phyloP scores from a whole-genome alignment of 2,888 invertebrate species.

The Zootermopsis nevadensis region DNA sequence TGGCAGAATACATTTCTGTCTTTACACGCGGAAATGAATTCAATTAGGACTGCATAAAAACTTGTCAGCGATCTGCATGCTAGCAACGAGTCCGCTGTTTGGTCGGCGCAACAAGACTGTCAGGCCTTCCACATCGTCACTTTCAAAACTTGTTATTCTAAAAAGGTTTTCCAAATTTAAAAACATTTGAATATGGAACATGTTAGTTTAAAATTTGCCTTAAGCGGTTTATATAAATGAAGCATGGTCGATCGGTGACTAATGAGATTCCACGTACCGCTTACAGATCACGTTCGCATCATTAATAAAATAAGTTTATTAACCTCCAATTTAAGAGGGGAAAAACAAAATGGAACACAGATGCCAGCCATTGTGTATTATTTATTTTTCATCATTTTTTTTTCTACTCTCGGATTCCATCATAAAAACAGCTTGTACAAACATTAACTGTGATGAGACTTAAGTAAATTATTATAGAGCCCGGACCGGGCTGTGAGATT shows the following conservation, averaged over 20 bases:
- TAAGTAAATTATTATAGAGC: not conserved
- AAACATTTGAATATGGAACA: constrained; percentile 16
- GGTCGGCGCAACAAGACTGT: not conserved
- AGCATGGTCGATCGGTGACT: not conserved
- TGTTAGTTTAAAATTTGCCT: constrained; percentile 7
- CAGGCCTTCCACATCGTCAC: not conserved
- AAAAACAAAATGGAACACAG: constrained; percentile 1
- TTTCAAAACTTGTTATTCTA: constrained; percentile 7
- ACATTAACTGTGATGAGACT: not conserved
- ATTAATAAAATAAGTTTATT: constrained; percentile 16
- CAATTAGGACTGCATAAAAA: no score
- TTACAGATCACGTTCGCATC: not conserved
- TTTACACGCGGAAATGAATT: no score
- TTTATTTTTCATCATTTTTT: constrained; percentile 9
- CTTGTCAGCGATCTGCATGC: no score
- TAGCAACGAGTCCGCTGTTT: no score
- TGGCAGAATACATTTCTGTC: no score
- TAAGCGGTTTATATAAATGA: not conserved
- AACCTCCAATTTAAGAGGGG: not conserved
- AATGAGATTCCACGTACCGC: not conserved
- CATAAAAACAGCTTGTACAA: constrained; percentile 8
- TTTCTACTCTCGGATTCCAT: not conserved
- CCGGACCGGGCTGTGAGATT: not conserved
- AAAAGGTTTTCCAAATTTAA: constrained; percentile 10
- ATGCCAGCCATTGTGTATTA: not conserved